These are phyloP conservation scores for Drosophila nannoptera DNA, from an alignment of 1,140 invertebrate species.

Conservation along the genomic window DNA sequence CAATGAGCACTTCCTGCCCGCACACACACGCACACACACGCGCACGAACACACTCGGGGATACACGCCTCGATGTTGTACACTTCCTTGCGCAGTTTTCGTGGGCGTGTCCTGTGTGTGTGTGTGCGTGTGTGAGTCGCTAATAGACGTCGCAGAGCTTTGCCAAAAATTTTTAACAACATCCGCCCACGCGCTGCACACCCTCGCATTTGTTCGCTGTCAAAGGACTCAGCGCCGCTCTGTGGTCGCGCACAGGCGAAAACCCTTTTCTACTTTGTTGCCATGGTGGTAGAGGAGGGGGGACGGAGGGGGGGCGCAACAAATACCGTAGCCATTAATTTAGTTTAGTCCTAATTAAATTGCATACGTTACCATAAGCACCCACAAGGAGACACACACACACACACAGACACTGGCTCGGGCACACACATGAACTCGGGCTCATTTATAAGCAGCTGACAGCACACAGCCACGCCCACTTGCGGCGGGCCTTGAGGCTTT, in stretches of 20 bases:
- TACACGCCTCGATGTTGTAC: constrained; percentile 19
- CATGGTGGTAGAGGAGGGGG: neutral
- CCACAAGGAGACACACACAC: constrained; percentile 8
- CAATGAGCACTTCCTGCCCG: constrained; percentile 45
- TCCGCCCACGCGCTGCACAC: neutral
- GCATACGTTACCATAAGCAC: constrained; percentile 50
- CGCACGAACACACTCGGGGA: constrained; percentile 5
- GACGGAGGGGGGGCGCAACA: constrained; percentile 20
- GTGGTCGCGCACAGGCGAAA: constrained; percentile 22
- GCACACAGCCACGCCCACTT: constrained; percentile 35
- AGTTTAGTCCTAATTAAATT: constrained; percentile 66
- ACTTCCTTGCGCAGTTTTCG: constrained; percentile 43
- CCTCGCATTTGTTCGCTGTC: constrained; percentile 21
- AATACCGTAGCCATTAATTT: constrained; percentile 58
- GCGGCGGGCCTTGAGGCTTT: constrained; percentile 30
- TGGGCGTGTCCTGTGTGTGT: neutral
- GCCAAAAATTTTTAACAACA: constrained; percentile 44
- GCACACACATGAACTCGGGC: constrained; percentile 9
- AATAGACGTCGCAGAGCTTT: constrained; percentile 40
- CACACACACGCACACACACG: constrained; percentile 5
- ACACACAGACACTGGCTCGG: constrained; percentile 16
- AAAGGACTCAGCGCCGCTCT: constrained; percentile 20
- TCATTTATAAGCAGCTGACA: constrained; percentile 54
- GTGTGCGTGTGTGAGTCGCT: constrained; percentile 21
- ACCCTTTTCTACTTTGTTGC: constrained; percentile 35